Evolutionary conservation across 1,140 invertebrate species (phyloP).

Genomic region (Rhyacophila brunnea): DNA sequence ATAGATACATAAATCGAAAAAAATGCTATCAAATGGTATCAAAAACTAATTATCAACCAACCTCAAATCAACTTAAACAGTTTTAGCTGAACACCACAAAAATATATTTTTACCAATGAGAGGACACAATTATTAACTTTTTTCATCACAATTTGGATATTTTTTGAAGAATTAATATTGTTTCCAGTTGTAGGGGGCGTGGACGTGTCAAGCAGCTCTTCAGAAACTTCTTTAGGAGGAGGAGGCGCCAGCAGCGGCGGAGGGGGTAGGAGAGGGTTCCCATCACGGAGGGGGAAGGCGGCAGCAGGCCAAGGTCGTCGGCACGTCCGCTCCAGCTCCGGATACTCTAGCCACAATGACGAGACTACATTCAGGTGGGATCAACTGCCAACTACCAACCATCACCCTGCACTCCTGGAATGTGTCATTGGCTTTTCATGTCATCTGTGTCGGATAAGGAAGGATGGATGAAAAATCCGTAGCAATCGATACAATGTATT

Average conservation of each 20-base stretch:
- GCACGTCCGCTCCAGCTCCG: constrained; percentile 70
- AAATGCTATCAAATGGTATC: too few species aligned
- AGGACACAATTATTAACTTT: too few species aligned
- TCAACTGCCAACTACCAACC: constrained; percentile 2
- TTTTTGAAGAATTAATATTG: too few species aligned
- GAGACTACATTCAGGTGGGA: constrained; percentile 76
- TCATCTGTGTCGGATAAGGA: background rate
- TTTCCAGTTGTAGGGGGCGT: constrained; percentile 44
- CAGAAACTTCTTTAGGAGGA: constrained; percentile 66
- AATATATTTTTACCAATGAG: too few species aligned
- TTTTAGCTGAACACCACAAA: too few species aligned
- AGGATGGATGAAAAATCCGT: background rate
- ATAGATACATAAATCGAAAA: too few species aligned
- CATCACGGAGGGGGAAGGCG: constrained; percentile 58
- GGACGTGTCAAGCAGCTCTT: constrained; percentile 70
- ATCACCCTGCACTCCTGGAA: constrained; percentile 5
- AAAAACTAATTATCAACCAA: too few species aligned
- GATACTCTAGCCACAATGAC: constrained; percentile 76
- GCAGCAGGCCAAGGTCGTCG: constrained; percentile 59
- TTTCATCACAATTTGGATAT: too few species aligned
- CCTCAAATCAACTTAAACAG: too few species aligned
- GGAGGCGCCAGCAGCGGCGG: constrained; percentile 65
- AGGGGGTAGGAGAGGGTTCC: constrained; percentile 65
- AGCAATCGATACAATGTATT: constrained; percentile 12
- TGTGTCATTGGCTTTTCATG: background rate